A percentile compares a stretch with the other conserved stretches of the same genome.
Conservation (phyloP, 2,113 vertebrate species). For the Phoenicopterus ruber region DNA sequence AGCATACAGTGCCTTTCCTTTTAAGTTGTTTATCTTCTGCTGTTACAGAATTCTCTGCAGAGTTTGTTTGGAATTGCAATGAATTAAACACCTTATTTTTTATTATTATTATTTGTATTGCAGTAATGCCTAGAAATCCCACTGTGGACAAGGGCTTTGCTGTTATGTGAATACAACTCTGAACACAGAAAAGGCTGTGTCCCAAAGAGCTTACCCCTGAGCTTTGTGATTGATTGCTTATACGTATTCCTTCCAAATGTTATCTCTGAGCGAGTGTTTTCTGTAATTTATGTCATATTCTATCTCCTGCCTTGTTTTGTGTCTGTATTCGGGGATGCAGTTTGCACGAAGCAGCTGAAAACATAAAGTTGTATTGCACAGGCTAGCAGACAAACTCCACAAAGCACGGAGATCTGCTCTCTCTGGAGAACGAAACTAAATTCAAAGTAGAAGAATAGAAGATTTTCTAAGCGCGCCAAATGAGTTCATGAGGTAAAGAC, state of each 20-base stretch:
- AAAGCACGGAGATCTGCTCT: not conserved
- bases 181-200: not conserved
- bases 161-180: not conserved
- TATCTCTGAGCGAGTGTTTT: not conserved
- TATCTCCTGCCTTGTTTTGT: not conserved
- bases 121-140: conserved; percentile 15
- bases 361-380: not conserved
- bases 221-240: conserved; percentile 33
- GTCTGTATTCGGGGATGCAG: conserved; percentile 13
- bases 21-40: conserved; percentile 39
- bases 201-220: conserved; percentile 6
- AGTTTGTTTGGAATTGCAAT: conserved; percentile 5
- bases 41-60: conserved; percentile 19
- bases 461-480: not conserved
- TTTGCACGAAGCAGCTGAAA: not conserved
- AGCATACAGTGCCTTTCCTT: not conserved
- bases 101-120: conserved; percentile 52
- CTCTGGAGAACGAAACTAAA: not conserved
- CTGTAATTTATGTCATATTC: conserved; percentile 45
- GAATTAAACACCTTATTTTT: conserved; percentile 50
- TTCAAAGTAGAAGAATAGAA: not conserved
- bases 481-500: not conserved
- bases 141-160: not conserved
- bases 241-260: not conserved
- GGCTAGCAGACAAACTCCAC: not conserved